Base-by-base conservation (phyloP, 2,888 invertebrate species). In the Drosophila limbata region DNA sequence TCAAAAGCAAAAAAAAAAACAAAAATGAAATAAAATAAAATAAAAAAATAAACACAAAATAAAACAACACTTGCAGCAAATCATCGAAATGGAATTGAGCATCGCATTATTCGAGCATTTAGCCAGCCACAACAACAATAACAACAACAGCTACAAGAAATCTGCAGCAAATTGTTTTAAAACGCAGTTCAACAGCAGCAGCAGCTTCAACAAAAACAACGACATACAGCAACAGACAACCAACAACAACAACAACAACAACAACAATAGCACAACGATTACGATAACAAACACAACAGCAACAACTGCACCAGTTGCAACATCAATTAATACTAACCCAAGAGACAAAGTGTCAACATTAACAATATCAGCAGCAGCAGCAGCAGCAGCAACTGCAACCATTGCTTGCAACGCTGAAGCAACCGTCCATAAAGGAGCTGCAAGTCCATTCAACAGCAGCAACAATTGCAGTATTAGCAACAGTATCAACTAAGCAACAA, bases 21-120 rank as follows among this genome's bases (percentile, higher is more conserved):
- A n/a, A n/a, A n/a, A n/a, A n/a, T n/a, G n/a, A n/a, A n/a, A n/a
- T n/a, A n/a, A 3, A 13, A 17, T 17, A 42, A 39, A 11, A 17
- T 15, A 56, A 21, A 28, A 13, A 11, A 19, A 11, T 17, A 21
- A 13, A 45, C 44, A 52, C 42, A 17, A 57, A 35, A 40, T 33
- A 31, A 37, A 59, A 66, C 4, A 59, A 45, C 25, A 60, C 66
- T 68, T 67, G 40, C 52, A 70, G 79, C 57, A 79, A 67, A 88
- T 74, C 85, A 84, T 82, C 83, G 83, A 84, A 83, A 83, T 83
- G 83, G 88, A 83, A 83, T 82, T 82, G 50, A 73, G 65, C 83
- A 82, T 84, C 70, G 73, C 57, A 64, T 72, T 77, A 65, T 59
- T 68, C 61, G 77, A 85, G 71, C 82, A 84, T 73, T 77, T 82